A percentile compares a stretch with the other conserved stretches of the same genome.
Evolutionary conservation across 2,888 invertebrate species (phyloP).

Genomic region (Hemistola chrysoprasaria): DNA sequence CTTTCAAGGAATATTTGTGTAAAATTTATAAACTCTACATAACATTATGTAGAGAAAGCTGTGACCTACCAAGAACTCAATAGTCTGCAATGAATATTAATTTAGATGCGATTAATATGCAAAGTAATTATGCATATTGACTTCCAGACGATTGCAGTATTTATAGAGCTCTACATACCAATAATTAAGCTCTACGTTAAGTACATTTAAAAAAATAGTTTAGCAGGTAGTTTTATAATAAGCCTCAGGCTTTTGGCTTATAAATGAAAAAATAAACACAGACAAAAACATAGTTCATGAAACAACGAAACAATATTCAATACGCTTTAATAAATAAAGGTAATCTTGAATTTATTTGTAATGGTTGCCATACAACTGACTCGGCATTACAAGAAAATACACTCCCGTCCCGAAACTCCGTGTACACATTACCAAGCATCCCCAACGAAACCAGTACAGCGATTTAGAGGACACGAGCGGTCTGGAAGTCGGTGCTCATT

Average conservation of each 20-base stretch:
- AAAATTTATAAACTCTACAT: neutral
- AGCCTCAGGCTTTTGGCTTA: too few relatives aligned
- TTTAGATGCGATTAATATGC: constrained; percentile 75
- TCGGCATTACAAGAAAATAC: constrained; percentile 68
- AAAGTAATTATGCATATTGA: constrained; percentile 74
- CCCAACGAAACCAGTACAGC: constrained; percentile 30
- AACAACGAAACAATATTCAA: constrained; percentile 49
- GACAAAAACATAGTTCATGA: constrained; percentile 31
- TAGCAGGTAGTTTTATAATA: too few relatives aligned
- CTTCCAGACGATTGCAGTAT: constrained; percentile 37
- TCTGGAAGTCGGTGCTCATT: constrained; percentile 36
- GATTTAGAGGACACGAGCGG: constrained; percentile 41
- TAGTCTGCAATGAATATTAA: constrained; percentile 73
- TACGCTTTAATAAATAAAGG: constrained; percentile 61
- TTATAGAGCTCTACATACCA: too few relatives aligned
- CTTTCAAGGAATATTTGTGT: too few relatives aligned
- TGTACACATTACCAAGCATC: constrained; percentile 37
- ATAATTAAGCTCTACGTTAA: too few relatives aligned
- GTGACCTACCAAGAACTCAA: constrained; percentile 38
- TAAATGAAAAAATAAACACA: constrained; percentile 8
- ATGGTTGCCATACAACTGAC: constrained; percentile 63
- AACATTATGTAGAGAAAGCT: constrained; percentile 19
- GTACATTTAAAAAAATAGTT: too few relatives aligned
- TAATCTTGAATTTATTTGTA: constrained; percentile 66
- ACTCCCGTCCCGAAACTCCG: constrained; percentile 51